Evolutionary conservation across 2,888 invertebrate species (phyloP), one percentile per base, ranked within the genome.

Genomic region (Thecophora atra): DNA sequence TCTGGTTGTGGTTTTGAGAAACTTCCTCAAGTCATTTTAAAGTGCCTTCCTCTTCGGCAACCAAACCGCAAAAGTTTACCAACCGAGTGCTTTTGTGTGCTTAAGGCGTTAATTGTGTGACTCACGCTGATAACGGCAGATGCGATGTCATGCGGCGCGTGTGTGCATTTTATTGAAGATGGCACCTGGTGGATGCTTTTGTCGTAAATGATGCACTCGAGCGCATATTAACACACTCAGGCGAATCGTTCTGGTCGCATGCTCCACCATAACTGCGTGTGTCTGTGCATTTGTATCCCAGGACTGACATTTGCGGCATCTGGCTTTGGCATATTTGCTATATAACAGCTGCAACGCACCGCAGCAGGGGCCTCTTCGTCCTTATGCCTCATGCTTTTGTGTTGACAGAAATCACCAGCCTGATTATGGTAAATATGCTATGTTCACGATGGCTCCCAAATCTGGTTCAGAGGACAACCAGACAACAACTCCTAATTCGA

Each of bases 271-370:
- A 6, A 28, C 17, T 26, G 60, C 26, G 30, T 60, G 3, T n/a
- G 15, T 63, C 17, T 24, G 28, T 60, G 60, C 28, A 15, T 26
- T 19, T 64, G 64, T 26, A 19, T 17, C 69, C 13, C 15, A 4
- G 11, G 51, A 44, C 24, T 62, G 69, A 44, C 69, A 69, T 60
- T 69, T 60, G 69, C 30, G 60, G 60, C 60, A 21, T 60, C 69
- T 69, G 58, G 28, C n/a, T 60, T 26, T 69, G 69, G 52, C 68
- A 42, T 8, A 68, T 68, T 68, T 44, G 24, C 68, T 17, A 26
- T 30, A 11, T 24, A n/a, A 4, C 37, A 37, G 37, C 11, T 37
- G 6, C 37, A 8, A 37, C 37, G 37, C 11, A 11, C 37, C 37
- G 37, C 37, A 37, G 37, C 37, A 6, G 37, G 11, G 37, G 11